Evolutionary conservation across 2,797 vertebrate genomes (phyloP).

Genomic region (Myiothlypis coronata): DNA sequence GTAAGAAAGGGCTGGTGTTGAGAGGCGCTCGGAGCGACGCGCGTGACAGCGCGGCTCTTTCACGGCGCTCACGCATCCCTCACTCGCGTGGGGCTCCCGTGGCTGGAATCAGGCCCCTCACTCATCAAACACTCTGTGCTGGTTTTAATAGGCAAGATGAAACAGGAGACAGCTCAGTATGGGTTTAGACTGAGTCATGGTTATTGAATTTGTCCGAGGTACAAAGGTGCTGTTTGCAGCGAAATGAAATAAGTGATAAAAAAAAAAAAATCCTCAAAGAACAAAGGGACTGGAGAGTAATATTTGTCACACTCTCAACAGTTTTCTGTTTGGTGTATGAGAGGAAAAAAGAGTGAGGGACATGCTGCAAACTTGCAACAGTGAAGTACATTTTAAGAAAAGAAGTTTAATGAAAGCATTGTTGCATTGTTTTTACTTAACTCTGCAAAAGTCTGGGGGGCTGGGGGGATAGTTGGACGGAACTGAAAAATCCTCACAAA

Average conservation of each 20-base stretch:
- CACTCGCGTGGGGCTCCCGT: rapidly evolving
- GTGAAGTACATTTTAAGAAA: not conserved
- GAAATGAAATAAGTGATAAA: conserved; percentile 37
- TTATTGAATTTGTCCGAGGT: conserved; percentile 43
- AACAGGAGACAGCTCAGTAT: not conserved
- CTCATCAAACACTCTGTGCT: not conserved
- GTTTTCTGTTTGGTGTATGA: conserved; percentile 26
- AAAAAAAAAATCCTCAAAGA: not conserved
- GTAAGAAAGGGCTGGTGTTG: not conserved
- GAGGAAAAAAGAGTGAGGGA: not conserved
- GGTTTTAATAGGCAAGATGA: conserved; percentile 20
- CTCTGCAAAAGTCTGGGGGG: not conserved
- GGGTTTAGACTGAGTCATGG: not conserved
- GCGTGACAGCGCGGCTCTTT: not conserved
- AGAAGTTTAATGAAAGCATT: not conserved
- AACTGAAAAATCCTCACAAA: not conserved
- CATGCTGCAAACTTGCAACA: not conserved
- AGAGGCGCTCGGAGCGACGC: rapidly evolving
- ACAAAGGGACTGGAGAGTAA: conserved; percentile 13
- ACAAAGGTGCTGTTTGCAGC: conserved; percentile 18
- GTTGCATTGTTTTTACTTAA: not conserved
- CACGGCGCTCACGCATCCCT: rapidly evolving
- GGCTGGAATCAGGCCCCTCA: not conserved
- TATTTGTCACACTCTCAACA: conserved; percentile 1
- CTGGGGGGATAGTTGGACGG: not conserved